Base-by-base conservation (phyloP, 2,113 vertebrate species). In the Trochalopteron elliotii region DNA sequence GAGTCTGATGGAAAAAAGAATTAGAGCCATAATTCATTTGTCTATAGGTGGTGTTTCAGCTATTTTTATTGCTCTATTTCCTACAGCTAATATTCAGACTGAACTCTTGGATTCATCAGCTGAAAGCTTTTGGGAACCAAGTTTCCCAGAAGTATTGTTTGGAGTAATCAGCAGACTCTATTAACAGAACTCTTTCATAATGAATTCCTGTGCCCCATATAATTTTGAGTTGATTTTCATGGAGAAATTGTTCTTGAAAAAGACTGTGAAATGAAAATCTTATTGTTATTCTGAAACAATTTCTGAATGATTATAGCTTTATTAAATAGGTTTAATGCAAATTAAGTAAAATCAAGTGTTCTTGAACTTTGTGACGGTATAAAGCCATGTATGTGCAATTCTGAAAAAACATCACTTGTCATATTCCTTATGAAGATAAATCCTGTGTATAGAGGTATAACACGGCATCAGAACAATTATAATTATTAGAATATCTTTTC, bases 101-200 rank as follows among this genome's bases (percentile, higher is more conserved):
- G 35, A 94, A 55, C 12, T 77, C 39, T 47, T 75, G 35, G 56
- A 83, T 86, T 90, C 86, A 63, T 78, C 61, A 71, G n/a, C 37
- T 89, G 77, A 93, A 93, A 82, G 44, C 57, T 87, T 92, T 87
- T 65, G 91, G 78, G 87, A 93, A 71, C 55, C 5, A 67, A 78
- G 40, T 57, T 92, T 60, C 79, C 86, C 80, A 45, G 71, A 76
- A 80, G 68, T 15, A 42, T 70, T 92, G 18, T 89, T 87, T 94
- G 60, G 69, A n/a, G 63, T 92, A 95, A 90, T 88, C 53, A 88
- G 65, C 63, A 61, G 39, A 40, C 44, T 83, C 37, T 24, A 39
- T 77, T 86, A 91, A 39, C 65, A 93, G 59, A 91, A 72, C 23
- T 50, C 50, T 70, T 92, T 37, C 61, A 40, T 72, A 79, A 94